These are phyloP conservation scores for Drosophila nigromelanica DNA, from an alignment of 1,140 invertebrate genomes.

Conservation along the genomic window DNA sequence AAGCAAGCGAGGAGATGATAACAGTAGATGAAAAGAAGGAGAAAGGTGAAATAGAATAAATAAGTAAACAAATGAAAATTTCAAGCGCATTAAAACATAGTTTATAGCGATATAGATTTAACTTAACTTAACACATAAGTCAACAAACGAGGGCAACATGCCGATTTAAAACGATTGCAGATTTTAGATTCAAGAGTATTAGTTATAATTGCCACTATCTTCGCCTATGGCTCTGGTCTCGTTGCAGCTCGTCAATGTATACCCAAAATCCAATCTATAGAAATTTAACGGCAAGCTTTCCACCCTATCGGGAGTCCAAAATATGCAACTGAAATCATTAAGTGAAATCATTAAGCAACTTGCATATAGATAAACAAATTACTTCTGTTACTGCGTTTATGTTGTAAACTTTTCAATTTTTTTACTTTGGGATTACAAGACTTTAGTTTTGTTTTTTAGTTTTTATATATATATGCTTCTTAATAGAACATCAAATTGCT, in stretches of 20 bases:
- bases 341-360: not conserved
- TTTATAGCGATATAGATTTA: constrained; percentile 55
- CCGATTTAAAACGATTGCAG: constrained; percentile 18
- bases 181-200: constrained; percentile 2
- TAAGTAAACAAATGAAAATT: constrained; percentile 70
- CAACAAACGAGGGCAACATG: constrained; percentile 6
- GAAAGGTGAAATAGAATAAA: constrained; percentile 77
- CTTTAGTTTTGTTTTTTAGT: not conserved
- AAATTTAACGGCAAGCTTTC: not conserved
- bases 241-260: constrained; percentile 1
- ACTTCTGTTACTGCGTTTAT: not conserved
- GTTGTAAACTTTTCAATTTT: not conserved
- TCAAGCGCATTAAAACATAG: constrained; percentile 58
- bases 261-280: not conserved
- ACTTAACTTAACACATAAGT: constrained; percentile 33
- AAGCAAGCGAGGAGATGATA: constrained; percentile 4
- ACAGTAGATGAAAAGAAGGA: constrained; percentile 64
- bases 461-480: too few species aligned
- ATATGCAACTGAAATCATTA: not conserved
- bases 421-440: not conserved
- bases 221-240: not conserved
- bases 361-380: not conserved
- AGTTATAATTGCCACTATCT: not conserved
- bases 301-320: not conserved
- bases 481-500: not conserved